Percentiles rank a stretch among this genome's conserved stretches.
phyloP scores from a whole-genome alignment of 1,140 invertebrate genomes.

The Euwallacea similis region DNA sequence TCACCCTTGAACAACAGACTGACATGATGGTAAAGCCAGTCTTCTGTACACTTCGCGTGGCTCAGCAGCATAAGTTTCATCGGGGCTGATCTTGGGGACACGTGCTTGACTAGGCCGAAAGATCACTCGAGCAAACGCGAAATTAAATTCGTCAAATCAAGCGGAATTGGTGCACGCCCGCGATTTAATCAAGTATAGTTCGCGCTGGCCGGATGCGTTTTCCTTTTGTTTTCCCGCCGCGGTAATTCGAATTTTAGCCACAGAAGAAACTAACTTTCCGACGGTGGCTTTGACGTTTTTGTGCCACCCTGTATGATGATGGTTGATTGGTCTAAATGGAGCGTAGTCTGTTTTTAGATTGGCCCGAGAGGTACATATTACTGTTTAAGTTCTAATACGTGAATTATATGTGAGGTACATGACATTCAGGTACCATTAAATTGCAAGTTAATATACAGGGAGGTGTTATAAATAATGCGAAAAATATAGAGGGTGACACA shows the following conservation, averaged over 20 bases:
- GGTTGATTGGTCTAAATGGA: too few species aligned
- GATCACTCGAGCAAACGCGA: slow-evolving; percentile 44
- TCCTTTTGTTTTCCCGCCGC: neutral
- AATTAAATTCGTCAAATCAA: slow-evolving; percentile 48
- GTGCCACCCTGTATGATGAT: neutral
- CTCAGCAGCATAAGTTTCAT: slow-evolving; percentile 45
- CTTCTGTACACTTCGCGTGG: slow-evolving; percentile 51
- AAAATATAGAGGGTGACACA: too few species aligned
- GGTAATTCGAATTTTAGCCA: neutral
- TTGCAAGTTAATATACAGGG: too few species aligned
- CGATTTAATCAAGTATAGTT: slow-evolving; percentile 43
- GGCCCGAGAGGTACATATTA: neutral
- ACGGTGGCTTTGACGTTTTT: neutral
- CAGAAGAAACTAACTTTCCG: neutral
- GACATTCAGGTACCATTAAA: too few species aligned
- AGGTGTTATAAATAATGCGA: too few species aligned
- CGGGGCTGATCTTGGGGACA: slow-evolving; percentile 40
- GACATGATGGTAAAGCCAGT: slow-evolving; percentile 52
- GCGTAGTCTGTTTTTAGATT: neutral
- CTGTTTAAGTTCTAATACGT: too few species aligned
- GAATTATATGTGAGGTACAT: too few species aligned
- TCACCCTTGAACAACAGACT: slow-evolving; percentile 53
- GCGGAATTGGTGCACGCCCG: slow-evolving; percentile 48
- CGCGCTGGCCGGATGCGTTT: neutral
- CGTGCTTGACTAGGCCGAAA: slow-evolving; percentile 44